phyloP scores from a whole-genome alignment of 2,113 vertebrate genomes.

The Nasalis larvatus region DNA sequence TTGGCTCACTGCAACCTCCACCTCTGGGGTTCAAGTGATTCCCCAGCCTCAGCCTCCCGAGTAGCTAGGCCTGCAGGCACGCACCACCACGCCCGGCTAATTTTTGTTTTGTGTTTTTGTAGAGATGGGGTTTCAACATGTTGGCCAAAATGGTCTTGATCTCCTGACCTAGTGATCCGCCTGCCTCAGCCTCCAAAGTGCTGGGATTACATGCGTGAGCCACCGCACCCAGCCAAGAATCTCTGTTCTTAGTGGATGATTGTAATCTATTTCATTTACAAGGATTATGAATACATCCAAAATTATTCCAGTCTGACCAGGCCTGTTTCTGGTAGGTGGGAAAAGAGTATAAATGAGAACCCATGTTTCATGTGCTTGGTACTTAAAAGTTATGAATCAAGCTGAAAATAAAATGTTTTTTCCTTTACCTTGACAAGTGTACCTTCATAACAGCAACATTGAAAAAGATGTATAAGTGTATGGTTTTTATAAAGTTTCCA shows the following conservation, averaged over 20 bases:
- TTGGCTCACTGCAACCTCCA: too few species aligned
- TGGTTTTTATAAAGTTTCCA: not conserved
- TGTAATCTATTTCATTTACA: not conserved
- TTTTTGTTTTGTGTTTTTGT: too few species aligned
- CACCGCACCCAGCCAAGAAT: too few species aligned
- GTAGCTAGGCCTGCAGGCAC: too few species aligned
- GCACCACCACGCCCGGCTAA: accelerated
- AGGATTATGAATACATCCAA: not conserved
- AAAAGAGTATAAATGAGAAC: not conserved
- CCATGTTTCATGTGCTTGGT: not conserved
- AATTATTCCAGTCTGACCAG: not conserved
- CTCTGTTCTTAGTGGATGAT: not conserved
- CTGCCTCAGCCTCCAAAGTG: too few species aligned
- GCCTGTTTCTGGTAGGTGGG: not conserved
- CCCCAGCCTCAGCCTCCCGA: too few species aligned
- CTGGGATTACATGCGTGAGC: too few species aligned
- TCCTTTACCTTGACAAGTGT: not conserved
- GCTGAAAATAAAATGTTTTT: not conserved
- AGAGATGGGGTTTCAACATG: too few species aligned
- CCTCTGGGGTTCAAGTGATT: too few species aligned
- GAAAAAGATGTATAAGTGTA: not conserved
- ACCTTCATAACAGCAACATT: not conserved
- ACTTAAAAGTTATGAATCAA: not conserved
- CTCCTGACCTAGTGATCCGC: too few species aligned
- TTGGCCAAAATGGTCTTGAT: too few species aligned